phyloP scores from a whole-genome alignment of 1,140 invertebrate species.

The Sycobia sp. region DNA sequence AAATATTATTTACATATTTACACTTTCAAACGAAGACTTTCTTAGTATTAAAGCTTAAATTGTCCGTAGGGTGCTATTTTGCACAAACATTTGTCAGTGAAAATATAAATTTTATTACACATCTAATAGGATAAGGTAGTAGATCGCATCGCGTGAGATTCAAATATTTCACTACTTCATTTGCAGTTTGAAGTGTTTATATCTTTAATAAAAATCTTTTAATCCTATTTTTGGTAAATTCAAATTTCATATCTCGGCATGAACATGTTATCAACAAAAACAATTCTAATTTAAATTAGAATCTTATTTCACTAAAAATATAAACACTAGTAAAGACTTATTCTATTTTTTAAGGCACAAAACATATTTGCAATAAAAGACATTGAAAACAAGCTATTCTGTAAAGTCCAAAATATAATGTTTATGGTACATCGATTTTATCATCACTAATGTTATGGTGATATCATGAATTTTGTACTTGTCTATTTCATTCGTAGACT shows the following conservation, averaged over 20 bases:
- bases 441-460: not conserved
- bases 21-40: conserved; percentile 24
- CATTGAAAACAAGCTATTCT: conserved; percentile 15
- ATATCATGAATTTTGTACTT: no score
- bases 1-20: conserved; percentile 47
- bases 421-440: no score
- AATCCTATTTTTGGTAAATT: conserved; percentile 32
- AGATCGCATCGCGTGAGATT: not conserved
- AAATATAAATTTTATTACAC: conserved; percentile 9
- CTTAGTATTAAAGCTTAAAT: conserved; percentile 45
- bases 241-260: not conserved
- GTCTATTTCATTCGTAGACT: no score
- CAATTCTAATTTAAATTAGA: conserved; percentile 16
- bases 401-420: no score
- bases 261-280: not conserved
- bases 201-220: conserved; percentile 25
- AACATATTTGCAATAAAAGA: not conserved
- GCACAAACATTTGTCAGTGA: conserved; percentile 14
- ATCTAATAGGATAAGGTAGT: conserved; percentile 3
- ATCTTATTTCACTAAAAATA: conserved; percentile 22
- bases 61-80: conserved; percentile 10
- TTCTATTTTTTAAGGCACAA: conserved; percentile 25
- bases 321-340: conserved; percentile 25
- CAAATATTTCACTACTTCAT: conserved; percentile 2
- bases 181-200: conserved; percentile 15